Base-by-base conservation (phyloP, 2,888 invertebrate species). In the Nymphalis urticae region DNA sequence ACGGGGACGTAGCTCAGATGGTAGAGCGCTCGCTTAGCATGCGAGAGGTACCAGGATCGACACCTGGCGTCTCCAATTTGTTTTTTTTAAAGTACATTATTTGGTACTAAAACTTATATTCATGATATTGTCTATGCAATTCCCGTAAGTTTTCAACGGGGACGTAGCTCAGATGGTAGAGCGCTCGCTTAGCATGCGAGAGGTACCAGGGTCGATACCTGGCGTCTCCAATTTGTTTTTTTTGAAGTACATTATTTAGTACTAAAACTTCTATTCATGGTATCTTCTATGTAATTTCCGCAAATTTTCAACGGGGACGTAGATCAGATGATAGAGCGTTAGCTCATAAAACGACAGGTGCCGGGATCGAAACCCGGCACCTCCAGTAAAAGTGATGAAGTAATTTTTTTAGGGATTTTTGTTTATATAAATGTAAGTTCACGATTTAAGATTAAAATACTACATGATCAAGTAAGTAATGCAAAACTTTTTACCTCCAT, bases 1-100 rank as follows among this genome's bases (percentile, higher is more conserved):
- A 2, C 9, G 48, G 42, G 47, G 47, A 51, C 60, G 56, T 59
- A 68, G 63, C 66, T 92, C 92, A 93, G 91, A 92, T 91, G 92
- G 92, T 92, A 92, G 92, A 92, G 92, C 90, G 92, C 92, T 92
- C 91, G 91, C 92, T 92, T 91, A 92, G 92, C 92, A 92, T 92
- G 92, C 85, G 92, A 93, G 92, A 92, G 91, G 92, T 92, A 92
- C 92, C 91, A 92, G 92, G 92, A 92, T 92, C 91, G 91, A 92
- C 91, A 90, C 92, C 91, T 90, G 90, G 91, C 91, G 90, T 92
- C 91, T 93, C 90, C 91, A 92, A 81, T 8, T 42, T 8, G 8
- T 7, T 42, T 42, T 42, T 42, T 13, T 9, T 42, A 27, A 1
- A 9, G 9, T 9, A 1, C 8, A 42, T 42, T 42, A 10, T 42